These are phyloP conservation scores for Drosophila borborema DNA, from an alignment of 2,888 invertebrate species.

Conservation along the genomic window DNA sequence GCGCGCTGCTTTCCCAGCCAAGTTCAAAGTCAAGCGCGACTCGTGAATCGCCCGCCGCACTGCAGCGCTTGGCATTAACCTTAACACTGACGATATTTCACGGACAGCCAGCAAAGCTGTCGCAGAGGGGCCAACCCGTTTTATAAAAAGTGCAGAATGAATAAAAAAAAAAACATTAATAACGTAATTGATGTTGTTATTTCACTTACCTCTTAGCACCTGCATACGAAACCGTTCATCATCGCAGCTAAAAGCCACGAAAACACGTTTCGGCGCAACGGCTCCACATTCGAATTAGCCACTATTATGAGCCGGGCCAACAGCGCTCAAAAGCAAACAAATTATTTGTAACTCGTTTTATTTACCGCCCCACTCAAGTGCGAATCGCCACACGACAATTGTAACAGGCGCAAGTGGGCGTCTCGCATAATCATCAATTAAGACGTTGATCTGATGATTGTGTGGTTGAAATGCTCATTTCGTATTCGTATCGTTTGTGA, in stretches of 20 bases:
- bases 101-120: background rate
- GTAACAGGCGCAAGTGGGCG: slow-evolving; percentile 9
- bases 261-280: slow-evolving; percentile 42
- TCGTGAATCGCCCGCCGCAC: slow-evolving; percentile 15
- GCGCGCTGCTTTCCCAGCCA: slow-evolving; percentile 29
- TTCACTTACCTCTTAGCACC: slow-evolving; percentile 43
- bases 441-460: slow-evolving; percentile 1
- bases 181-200: slow-evolving; percentile 47
- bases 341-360: slow-evolving; percentile 64
- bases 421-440: slow-evolving; percentile 4
- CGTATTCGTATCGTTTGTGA: background rate
- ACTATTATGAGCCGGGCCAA: slow-evolving; percentile 38
- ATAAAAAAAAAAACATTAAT: background rate
- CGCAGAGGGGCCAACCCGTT: background rate
- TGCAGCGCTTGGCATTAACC: slow-evolving; percentile 30
- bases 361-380: slow-evolving; percentile 38
- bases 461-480: slow-evolving; percentile 1
- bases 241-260: slow-evolving; percentile 18
- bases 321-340: background rate
- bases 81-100: slow-evolving; percentile 54
- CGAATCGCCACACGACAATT: slow-evolving; percentile 11
- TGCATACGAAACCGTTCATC: slow-evolving; percentile 57
- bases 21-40: slow-evolving; percentile 71
- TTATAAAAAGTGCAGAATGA: slow-evolving; percentile 9
- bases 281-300: slow-evolving; percentile 29